Evolutionary conservation across 2,888 invertebrate species (phyloP).

Genomic region (Zele albiditarsus): DNA sequence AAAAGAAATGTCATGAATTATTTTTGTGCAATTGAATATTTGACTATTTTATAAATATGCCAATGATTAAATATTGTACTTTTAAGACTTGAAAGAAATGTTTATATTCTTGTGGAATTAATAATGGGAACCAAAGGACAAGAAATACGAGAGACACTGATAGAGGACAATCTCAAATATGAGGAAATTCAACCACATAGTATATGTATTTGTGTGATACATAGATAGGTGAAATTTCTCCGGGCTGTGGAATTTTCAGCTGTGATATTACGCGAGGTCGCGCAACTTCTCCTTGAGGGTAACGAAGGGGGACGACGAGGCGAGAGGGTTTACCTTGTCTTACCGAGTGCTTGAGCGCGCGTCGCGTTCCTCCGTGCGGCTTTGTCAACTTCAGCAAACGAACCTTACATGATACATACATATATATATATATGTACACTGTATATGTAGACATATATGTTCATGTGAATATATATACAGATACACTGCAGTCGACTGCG

Average conservation of each 20-base stretch:
- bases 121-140: neutral
- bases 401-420: neutral
- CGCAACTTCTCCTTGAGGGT: conserved; percentile 23
- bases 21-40: neutral
- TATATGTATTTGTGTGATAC: conserved; percentile 3
- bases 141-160: conserved; percentile 13
- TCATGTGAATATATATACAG: neutral
- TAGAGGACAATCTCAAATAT: conserved; percentile 31
- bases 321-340: conserved; percentile 21
- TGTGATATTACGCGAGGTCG: conserved; percentile 43
- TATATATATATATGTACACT: neutral
- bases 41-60: neutral
- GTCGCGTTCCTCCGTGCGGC: conserved; percentile 40
- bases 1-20: no score
- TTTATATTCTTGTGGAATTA: neutral
- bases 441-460: neutral
- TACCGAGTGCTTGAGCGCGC: conserved; percentile 14
- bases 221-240: conserved; percentile 39
- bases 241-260: conserved; percentile 36
- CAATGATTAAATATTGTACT: neutral
- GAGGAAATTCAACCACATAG: conserved; percentile 23
- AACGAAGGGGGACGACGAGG: neutral
- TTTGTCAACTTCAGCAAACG: conserved; percentile 42
- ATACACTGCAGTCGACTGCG: neutral
- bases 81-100: neutral